A percentile compares a stretch with the other conserved stretches of the same genome.
These are phyloP conservation scores for Heptranchias perlo DNA, from an alignment of 2,113 vertebrate species.

Conservation along the genomic window DNA sequence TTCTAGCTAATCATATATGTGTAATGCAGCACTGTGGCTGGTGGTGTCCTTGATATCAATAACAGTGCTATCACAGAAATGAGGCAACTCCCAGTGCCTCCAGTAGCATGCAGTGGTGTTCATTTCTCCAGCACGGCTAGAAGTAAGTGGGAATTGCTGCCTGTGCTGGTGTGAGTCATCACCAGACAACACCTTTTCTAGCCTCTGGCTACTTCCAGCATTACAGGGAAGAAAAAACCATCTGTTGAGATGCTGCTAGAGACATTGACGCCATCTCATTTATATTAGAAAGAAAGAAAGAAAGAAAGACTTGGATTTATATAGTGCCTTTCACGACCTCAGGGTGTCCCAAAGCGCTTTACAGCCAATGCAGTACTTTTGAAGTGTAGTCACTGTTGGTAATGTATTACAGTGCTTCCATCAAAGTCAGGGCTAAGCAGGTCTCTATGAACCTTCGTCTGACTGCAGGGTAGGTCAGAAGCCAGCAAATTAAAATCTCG, in stretches of 20 bases:
- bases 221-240: too few species aligned
- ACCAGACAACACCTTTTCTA: background rate
- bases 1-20: background rate
- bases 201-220: background rate
- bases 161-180: background rate
- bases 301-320: too few species aligned
- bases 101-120: background rate
- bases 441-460: background rate
- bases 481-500: background rate
- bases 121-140: background rate
- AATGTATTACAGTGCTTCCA: background rate
- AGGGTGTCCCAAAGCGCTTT: too few species aligned
- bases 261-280: background rate
- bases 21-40: background rate
- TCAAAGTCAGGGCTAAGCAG: background rate
- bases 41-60: background rate
- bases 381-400: too few species aligned
- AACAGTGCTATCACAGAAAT: background rate
- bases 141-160: too few species aligned
- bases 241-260: background rate
- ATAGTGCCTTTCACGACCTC: too few species aligned
- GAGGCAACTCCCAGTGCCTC: background rate
- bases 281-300: too few species aligned
- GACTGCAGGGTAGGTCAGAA: background rate
- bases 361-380: too few species aligned